phyloP scores from a whole-genome alignment of 2,888 invertebrate genomes.

The Tryphoninae sp. region DNA sequence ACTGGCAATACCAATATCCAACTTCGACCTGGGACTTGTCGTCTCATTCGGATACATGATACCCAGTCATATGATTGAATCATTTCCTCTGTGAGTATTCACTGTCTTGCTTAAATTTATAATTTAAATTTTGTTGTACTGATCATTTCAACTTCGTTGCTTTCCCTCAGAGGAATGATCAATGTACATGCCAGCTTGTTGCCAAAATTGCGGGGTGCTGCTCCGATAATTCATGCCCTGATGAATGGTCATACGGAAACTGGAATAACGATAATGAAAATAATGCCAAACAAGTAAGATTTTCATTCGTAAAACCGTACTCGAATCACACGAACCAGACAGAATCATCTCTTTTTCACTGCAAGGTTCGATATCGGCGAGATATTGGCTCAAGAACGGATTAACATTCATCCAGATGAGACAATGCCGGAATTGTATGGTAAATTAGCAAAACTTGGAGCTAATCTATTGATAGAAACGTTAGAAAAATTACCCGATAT shows the following conservation, averaged over 20 bases:
- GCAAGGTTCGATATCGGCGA: conserved; percentile 90
- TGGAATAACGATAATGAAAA: conserved; percentile 94
- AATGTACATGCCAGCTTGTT: conserved; percentile 97
- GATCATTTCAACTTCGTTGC: conserved; percentile 76
- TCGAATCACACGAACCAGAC: conserved; percentile 37
- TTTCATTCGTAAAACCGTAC: conserved; percentile 20
- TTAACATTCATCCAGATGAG: conserved; percentile 84
- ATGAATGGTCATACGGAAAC: conserved; percentile 91
- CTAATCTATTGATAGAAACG: conserved; percentile 85
- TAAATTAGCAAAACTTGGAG: conserved; percentile 87
- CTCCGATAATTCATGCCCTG: conserved; percentile 93
- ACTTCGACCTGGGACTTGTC: conserved; percentile 93
- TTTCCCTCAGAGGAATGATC: conserved; percentile 89
- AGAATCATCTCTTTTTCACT: conserved; percentile 51
- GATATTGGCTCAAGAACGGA: conserved; percentile 84
- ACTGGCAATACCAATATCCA: conserved; percentile 78
- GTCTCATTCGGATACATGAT: conserved; percentile 97
- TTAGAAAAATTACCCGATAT: conserved; percentile 84
- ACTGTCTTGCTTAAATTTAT: conserved; percentile 54
- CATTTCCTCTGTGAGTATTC: conserved; percentile 90
- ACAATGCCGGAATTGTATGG: conserved; percentile 86
- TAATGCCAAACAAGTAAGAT: conserved; percentile 86
- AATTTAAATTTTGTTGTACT: conserved; percentile 31
- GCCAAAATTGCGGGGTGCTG: conserved; percentile 96
- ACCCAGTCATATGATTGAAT: conserved; percentile 87